phyloP scores from a whole-genome alignment of 1,140 invertebrate species.

The Rhagoletis pomonella region DNA sequence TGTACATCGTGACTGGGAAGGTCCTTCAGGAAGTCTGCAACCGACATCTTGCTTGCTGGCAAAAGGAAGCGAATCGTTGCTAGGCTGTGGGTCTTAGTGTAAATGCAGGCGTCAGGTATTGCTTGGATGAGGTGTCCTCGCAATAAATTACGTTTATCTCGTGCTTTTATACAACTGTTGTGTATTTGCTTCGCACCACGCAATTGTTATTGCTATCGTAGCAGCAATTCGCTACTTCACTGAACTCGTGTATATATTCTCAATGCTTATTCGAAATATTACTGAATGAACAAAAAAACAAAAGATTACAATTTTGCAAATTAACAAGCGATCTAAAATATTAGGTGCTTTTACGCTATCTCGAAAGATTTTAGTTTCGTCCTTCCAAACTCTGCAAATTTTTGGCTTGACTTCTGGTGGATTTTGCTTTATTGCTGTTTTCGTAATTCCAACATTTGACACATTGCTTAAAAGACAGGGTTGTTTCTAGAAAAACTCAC shows the following conservation, averaged over 20 bases:
- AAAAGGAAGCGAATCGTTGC: background rate
- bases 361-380: background rate
- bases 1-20: constrained; percentile 92
- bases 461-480: background rate
- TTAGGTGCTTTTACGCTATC: background rate
- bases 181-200: background rate
- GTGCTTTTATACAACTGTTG: background rate
- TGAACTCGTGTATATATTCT: background rate
- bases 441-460: constrained; percentile 6
- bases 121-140: background rate
- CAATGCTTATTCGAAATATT: background rate
- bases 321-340: background rate
- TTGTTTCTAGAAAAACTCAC: background rate
- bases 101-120: constrained; percentile 17
- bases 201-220: constrained; percentile 18
- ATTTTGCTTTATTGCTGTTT: background rate
- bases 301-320: background rate
- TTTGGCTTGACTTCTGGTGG: background rate
- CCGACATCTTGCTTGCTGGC: constrained; percentile 53
- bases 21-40: constrained; percentile 88
- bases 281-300: background rate
- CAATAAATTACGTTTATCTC: background rate
- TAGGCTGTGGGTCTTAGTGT: background rate
- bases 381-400: background rate
- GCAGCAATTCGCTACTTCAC: background rate